Percentiles rank a stretch among this genome's conserved stretches.
These are phyloP conservation scores for Sebastes glaucus DNA, from an alignment of 2,797 vertebrate genomes.

Conservation along the genomic window DNA sequence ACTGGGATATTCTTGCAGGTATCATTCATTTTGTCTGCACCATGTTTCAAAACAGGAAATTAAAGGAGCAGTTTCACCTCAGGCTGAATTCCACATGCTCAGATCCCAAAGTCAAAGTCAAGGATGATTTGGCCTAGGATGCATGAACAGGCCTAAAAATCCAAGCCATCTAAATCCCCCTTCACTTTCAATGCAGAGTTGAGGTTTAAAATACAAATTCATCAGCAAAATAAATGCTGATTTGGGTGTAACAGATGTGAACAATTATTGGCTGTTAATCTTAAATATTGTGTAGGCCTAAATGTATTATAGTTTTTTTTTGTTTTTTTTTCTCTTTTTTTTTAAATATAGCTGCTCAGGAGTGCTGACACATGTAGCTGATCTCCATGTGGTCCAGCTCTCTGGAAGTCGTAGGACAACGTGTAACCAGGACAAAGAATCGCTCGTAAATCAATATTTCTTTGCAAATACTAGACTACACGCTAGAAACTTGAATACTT, in stretches of 20 bases:
- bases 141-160: neutral
- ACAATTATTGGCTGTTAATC: neutral
- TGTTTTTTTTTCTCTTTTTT: fast-evolving
- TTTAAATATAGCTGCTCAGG: neutral
- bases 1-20: neutral
- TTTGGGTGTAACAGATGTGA: neutral
- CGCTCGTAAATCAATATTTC: neutral
- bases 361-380: neutral
- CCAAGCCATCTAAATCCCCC: neutral
- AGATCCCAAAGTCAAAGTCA: slow-evolving; percentile 9
- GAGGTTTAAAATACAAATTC: neutral
- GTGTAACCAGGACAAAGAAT: neutral
- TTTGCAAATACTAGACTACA: neutral
- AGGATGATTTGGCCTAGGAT: neutral
- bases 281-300: neutral
- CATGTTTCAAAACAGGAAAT: slow-evolving; percentile 36
- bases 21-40: neutral
- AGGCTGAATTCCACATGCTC: slow-evolving; percentile 56
- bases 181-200: neutral
- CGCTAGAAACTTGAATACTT: fast-evolving
- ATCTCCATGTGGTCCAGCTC: neutral
- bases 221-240: neutral
- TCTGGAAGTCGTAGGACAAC: neutral
- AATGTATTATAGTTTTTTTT: neutral
- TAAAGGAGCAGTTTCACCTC: slow-evolving; percentile 36